Evolutionary conservation across 2,797 vertebrate species (phyloP).

Genomic region (Pteronotus mesoamericanus): DNA sequence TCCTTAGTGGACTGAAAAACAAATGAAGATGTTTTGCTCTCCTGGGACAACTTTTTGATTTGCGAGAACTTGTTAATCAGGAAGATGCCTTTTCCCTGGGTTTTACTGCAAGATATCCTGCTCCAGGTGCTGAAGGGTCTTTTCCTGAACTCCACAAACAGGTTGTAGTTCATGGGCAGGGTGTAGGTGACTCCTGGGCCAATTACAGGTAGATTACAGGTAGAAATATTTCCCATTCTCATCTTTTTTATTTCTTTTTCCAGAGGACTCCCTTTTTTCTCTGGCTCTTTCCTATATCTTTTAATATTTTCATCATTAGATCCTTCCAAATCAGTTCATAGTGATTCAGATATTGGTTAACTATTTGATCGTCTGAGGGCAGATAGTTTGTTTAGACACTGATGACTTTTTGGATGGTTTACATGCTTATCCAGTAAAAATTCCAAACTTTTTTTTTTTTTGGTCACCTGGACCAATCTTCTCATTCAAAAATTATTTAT

Average conservation of each 20-base stretch:
- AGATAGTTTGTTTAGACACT: slow-evolving; percentile 95
- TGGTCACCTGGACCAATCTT: slow-evolving; percentile 92
- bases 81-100: slow-evolving; percentile 98
- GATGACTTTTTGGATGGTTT: slow-evolving; percentile 76
- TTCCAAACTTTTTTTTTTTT: slow-evolving; percentile 72
- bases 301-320: slow-evolving; percentile 99
- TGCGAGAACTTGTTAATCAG: slow-evolving; percentile 98
- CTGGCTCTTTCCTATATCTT: slow-evolving; percentile 94
- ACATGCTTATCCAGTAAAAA: slow-evolving; percentile 91
- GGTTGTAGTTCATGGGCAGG: slow-evolving; percentile 96
- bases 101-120: slow-evolving; percentile 98
- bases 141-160: slow-evolving; percentile 97
- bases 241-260: slow-evolving; percentile 97
- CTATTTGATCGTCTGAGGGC: slow-evolving; percentile 95
- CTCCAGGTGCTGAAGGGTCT: slow-evolving; percentile 98
- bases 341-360: slow-evolving; percentile 98
- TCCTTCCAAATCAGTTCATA: slow-evolving; percentile 97
- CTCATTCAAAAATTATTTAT: slow-evolving; percentile 99
- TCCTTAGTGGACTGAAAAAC: slow-evolving; percentile 91
- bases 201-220: slow-evolving; percentile 97
- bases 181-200: slow-evolving; percentile 93
- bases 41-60: slow-evolving; percentile 97
- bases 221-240: slow-evolving; percentile 96
- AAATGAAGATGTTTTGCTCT: slow-evolving; percentile 97
- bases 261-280: slow-evolving; percentile 93